phyloP scores from a whole-genome alignment of 2,888 invertebrate species.

The Petrolisthes manimaculis region DNA sequence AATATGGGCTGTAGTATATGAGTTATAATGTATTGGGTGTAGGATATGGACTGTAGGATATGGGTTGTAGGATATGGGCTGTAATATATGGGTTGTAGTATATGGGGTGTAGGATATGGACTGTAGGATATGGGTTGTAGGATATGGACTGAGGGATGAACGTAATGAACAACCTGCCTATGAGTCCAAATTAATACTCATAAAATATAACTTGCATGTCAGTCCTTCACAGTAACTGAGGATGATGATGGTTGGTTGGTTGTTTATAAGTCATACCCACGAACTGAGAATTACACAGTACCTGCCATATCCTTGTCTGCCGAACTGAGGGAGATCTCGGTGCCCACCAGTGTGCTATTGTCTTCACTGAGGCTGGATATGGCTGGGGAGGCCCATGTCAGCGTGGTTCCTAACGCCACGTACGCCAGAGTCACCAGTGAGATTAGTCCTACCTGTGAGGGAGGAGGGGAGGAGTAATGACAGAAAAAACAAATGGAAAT shows the following conservation, averaged over 20 bases:
- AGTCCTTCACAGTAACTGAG: neutral
- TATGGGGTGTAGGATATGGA: no score
- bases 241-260: neutral
- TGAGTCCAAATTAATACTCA: neutral
- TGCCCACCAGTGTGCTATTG: constrained; percentile 42
- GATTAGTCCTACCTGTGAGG: constrained; percentile 29
- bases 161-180: no score
- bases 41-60: no score
- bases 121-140: no score
- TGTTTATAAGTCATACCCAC: neutral
- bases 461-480: neutral
- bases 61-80: no score
- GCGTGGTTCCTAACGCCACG: constrained; percentile 35
- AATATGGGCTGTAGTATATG: no score
- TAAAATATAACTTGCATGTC: neutral
- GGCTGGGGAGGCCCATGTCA: constrained; percentile 55
- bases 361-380: constrained; percentile 38
- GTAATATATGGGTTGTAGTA: no score
- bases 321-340: constrained; percentile 37
- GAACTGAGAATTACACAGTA: neutral
- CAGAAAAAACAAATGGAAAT: neutral
- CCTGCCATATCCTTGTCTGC: constrained; percentile 56
- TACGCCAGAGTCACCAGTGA: constrained; percentile 20
- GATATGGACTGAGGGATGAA: no score
- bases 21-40: no score